Evolutionary conservation across 2,797 vertebrate genomes (phyloP), one percentile per base, ranked within the genome.

Genomic region (Falco peregrinus): DNA sequence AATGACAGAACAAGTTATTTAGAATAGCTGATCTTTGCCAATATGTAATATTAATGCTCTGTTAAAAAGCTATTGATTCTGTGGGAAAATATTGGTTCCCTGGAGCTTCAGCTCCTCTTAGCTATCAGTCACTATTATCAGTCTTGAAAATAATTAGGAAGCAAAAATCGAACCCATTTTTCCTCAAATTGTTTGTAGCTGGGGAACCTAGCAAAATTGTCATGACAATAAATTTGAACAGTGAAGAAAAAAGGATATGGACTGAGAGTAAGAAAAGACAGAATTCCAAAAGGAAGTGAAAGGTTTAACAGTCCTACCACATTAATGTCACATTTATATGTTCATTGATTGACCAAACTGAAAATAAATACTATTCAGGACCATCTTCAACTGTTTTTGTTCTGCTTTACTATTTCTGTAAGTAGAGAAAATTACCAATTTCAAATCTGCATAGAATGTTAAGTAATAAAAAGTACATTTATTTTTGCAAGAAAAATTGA

Each of bases 21-120:
- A 87, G 39, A 90, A 92, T 83, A 50, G 19, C 5, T 76, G n/a
- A 69, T 91, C 57, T 83, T 93, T 90, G 50, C 22, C 64, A 41
- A 95, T 83, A 67, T 21, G 37, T 92, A 82, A 76, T 89, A 90
- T 69, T 88, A 56, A 60, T 61, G 59, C 6, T 61, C 45, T 82
- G 33, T 67, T 87, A 74, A 70, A 96, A 95, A 87, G 26, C 5
- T 92, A 84, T 89, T 76, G 68, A 89, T 93, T 95, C 37, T 35
- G 29, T 75, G 56, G 64, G 31, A 95, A 96, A 89, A 87, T 87
- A 87, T 5, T 75, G 28, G 18, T 88, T 90, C 13, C 17, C 11
- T 77, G 60, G 28, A 90, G 65, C 56, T 89, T 82, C 65, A 94
- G 24, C 10, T 86, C n/a, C 28, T 79, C 31, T 89, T 59, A 74